A percentile compares a stretch with the other conserved stretches of the same genome.
Evolutionary conservation across 2,113 vertebrate genomes (phyloP).

Genomic region (Fregata magnificens): DNA sequence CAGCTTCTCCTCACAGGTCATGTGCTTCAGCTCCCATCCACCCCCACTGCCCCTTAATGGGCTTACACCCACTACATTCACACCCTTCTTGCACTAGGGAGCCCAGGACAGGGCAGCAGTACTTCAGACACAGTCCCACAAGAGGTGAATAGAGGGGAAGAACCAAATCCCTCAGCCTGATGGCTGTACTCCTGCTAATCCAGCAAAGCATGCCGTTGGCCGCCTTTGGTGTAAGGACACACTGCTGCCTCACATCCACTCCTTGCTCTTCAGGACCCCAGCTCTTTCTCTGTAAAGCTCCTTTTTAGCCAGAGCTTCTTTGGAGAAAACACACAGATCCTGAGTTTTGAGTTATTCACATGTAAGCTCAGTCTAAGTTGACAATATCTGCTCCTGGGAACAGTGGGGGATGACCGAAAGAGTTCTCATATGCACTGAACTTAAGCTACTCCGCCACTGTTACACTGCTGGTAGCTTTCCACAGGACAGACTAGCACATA

Average conservation of each 20-base stretch:
- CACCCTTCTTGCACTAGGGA: neutral
- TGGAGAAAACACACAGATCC: neutral
- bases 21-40: neutral
- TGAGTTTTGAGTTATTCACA: neutral
- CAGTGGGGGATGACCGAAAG: neutral
- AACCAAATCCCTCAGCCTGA: neutral
- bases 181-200: neutral
- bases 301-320: neutral
- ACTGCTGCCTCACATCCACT: neutral
- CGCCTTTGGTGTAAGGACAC: neutral
- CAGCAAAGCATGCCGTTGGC: neutral
- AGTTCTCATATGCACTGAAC: neutral
- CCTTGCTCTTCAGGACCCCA: neutral
- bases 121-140: neutral
- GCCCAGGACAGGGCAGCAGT: neutral
- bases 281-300: neutral
- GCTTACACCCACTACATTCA: rapidly evolving
- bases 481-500: neutral
- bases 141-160: neutral
- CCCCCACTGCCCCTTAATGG: neutral
- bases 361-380: neutral
- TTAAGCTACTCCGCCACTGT: neutral
- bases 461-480: neutral
- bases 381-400: neutral
- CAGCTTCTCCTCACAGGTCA: neutral